Percentiles rank a stretch among this genome's conserved stretches.
Conservation (phyloP, 1,140 invertebrate species). For the Sinella curviseta region DNA sequence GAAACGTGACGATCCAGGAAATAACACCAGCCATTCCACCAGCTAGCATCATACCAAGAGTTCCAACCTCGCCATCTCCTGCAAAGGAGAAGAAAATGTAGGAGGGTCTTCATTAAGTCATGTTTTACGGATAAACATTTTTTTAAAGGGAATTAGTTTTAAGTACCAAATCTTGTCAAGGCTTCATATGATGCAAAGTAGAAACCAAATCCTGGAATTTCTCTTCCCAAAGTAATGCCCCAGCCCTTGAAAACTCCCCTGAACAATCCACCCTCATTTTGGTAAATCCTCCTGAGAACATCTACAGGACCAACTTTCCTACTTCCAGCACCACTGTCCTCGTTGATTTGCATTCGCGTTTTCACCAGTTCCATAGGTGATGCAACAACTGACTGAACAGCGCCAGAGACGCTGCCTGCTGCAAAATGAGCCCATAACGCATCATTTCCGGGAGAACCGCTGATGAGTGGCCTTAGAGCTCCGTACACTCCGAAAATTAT, state of each 20-base stretch:
- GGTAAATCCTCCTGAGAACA: constrained; percentile 67
- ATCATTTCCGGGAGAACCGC: constrained; percentile 56
- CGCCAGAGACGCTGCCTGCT: constrained; percentile 72
- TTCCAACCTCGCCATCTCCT: constrained; percentile 49
- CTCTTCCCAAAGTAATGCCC: constrained; percentile 68
- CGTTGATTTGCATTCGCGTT: constrained; percentile 71
- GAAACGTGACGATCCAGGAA: constrained; percentile 84
- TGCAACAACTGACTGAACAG: constrained; percentile 77
- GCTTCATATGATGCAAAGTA: constrained; percentile 76
- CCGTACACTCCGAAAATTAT: constrained; percentile 90
- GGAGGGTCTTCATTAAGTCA: constrained; percentile 2
- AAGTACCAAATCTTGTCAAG: constrained; percentile 55
- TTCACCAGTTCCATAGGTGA: constrained; percentile 86
- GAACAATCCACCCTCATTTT: constrained; percentile 61
- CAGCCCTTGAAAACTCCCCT: constrained; percentile 74
- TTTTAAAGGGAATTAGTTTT: too few relatives aligned
- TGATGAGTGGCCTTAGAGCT: constrained; percentile 65
- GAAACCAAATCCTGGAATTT: constrained; percentile 67
- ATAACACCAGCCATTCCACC: constrained; percentile 79
- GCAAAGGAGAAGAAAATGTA: background rate
- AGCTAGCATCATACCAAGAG: constrained; percentile 67
- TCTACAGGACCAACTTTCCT: constrained; percentile 59
- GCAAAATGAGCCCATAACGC: constrained; percentile 66
- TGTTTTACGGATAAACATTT: too few relatives aligned
- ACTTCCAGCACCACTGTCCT: constrained; percentile 27